Percentiles rank a stretch among this genome's conserved stretches.
These are phyloP conservation scores for Oryzias dopingdopingensis DNA, from an alignment of 2,797 vertebrate genomes.

Conservation along the genomic window DNA sequence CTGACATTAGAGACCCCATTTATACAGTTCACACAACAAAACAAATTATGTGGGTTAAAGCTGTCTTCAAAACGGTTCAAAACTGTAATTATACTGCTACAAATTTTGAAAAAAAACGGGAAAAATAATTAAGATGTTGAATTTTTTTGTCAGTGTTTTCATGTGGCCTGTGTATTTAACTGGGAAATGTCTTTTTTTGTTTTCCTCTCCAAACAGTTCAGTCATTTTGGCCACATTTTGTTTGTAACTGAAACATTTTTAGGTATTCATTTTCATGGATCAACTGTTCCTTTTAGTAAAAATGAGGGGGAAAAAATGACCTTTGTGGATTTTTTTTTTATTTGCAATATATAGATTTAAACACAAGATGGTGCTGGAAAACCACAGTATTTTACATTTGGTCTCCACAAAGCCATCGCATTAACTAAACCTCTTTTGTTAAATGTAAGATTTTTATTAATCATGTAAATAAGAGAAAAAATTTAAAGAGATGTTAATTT, in stretches of 20 bases:
- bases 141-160: conserved; percentile 35
- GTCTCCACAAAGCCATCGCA: neutral
- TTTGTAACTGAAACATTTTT: conserved; percentile 47
- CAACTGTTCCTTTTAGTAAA: conserved; percentile 63
- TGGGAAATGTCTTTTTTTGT: conserved; percentile 33
- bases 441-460: no score
- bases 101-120: conserved; percentile 33
- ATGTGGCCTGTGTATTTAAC: conserved; percentile 34
- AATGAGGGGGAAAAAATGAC: conserved; percentile 7
- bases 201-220: conserved; percentile 16
- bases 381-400: neutral
- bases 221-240: conserved; percentile 35
- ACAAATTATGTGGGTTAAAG: neutral
- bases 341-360: neutral
- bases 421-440: neutral
- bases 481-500: no score
- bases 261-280: conserved; percentile 46
- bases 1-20: conserved; percentile 13
- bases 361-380: conserved; percentile 60
- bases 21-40: conserved; percentile 13
- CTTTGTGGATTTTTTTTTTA: neutral
- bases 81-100: neutral
- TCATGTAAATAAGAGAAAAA: no score
- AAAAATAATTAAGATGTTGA: conserved; percentile 14
- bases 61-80: neutral